phyloP scores from a whole-genome alignment of 53 echinoderm and acorn worm species.

The Stichopus horrens region DNA sequence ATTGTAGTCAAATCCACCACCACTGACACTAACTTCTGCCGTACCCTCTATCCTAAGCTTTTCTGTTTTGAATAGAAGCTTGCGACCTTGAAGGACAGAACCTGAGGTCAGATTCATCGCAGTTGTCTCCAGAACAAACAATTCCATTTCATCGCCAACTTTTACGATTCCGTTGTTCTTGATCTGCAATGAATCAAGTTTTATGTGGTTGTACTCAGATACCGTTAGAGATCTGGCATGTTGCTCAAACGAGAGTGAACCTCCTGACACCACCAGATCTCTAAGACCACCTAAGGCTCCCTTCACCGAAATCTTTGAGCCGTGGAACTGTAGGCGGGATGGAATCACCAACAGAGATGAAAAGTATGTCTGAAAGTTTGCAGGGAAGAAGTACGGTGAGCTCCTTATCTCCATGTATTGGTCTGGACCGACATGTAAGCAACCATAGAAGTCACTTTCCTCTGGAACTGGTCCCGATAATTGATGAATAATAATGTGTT shows the following conservation, averaged over 20 bases:
- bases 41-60: conserved; percentile 57
- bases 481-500: conserved; percentile 49
- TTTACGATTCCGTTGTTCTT: conserved; percentile 54
- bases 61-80: conserved; percentile 53
- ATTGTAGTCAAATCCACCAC: conserved; percentile 56
- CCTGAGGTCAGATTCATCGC: conserved; percentile 56
- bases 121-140: conserved; percentile 46
- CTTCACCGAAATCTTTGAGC: conserved; percentile 48
- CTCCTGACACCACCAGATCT: conserved; percentile 60
- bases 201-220: conserved; percentile 11
- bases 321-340: conserved; percentile 58
- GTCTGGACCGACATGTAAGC: conserved; percentile 62
- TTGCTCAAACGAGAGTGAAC: conserved; percentile 50
- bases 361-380: conserved; percentile 54
- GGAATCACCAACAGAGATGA: conserved; percentile 60
- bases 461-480: conserved; percentile 60
- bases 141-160: conserved; percentile 33
- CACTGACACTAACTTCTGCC: conserved; percentile 59
- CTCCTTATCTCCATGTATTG: conserved; percentile 59
- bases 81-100: conserved; percentile 52
- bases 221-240: conserved; percentile 32
- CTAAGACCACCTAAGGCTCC: conserved; percentile 62
- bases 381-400: conserved; percentile 61
- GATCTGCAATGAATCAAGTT: conserved; percentile 50
- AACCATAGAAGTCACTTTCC: conserved; percentile 53